Evolutionary conservation across 1,140 invertebrate species (phyloP).

Genomic region (Globodera ellingtonae): DNA sequence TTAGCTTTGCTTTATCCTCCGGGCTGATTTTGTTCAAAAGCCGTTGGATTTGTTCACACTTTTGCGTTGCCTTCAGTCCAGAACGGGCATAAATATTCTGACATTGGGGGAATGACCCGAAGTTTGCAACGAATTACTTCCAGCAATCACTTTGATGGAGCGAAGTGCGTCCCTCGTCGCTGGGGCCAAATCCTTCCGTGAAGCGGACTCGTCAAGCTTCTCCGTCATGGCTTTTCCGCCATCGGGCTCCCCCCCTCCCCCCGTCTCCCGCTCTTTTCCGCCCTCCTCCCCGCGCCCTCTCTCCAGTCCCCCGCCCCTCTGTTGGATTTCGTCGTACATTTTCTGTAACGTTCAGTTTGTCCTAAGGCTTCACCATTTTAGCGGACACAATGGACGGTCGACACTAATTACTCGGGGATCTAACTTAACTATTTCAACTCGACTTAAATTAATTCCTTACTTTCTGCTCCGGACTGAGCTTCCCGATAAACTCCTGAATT

Average conservation of each 20-base stretch:
- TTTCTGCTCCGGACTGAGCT: not conserved
- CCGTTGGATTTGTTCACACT: slow-evolving; percentile 1
- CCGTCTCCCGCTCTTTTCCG: not conserved
- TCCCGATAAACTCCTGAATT: not conserved
- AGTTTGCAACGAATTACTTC: too few relatives aligned
- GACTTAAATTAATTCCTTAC: not conserved
- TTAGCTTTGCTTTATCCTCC: not conserved
- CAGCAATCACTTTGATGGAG: not conserved
- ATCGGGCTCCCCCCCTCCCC: not conserved
- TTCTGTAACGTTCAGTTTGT: not conserved
- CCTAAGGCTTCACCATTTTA: too few relatives aligned
- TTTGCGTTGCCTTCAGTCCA: not conserved
- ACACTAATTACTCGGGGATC: too few relatives aligned
- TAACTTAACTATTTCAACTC: not conserved
- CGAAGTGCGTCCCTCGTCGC: not conserved
- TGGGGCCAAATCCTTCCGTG: not conserved
- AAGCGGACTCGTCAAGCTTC: not conserved
- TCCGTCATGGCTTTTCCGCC: not conserved
- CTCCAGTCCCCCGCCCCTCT: not conserved
- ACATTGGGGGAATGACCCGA: not conserved
- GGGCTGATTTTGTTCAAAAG: not conserved
- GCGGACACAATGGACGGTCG: too few relatives aligned
- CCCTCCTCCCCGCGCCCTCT: not conserved
- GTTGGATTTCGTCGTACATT: not conserved
- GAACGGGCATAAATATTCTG: not conserved